Conservation (phyloP, 2,888 invertebrate species). For the Stenichneumon culpator region DNA sequence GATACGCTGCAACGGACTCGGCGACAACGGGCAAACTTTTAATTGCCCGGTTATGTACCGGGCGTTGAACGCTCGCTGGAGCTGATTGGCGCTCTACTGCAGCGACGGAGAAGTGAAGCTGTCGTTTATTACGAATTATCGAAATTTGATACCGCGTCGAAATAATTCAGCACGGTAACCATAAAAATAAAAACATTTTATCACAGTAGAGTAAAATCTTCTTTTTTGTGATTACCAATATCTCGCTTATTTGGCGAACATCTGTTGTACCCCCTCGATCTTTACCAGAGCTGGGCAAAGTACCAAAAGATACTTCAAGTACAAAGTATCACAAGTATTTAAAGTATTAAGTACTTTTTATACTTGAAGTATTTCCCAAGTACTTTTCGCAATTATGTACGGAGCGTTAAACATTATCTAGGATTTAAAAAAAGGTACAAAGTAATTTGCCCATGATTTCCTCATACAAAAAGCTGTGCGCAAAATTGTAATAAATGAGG, state of each 20-base stretch:
- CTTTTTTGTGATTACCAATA: neutral
- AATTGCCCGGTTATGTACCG: slow-evolving; percentile 72
- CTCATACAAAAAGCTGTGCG: too few species aligned
- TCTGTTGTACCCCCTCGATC: too few species aligned
- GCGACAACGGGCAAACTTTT: slow-evolving; percentile 71
- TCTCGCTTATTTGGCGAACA: neutral
- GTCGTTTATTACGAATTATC: neutral
- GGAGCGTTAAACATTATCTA: too few species aligned
- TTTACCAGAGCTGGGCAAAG: too few species aligned
- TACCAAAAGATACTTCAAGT: too few species aligned
- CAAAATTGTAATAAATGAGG: too few species aligned
- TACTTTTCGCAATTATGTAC: too few species aligned
- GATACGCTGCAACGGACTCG: slow-evolving; percentile 22
- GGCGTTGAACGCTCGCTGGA: slow-evolving; percentile 44
- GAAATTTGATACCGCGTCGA: neutral
- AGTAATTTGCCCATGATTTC: too few species aligned
- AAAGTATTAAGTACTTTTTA: too few species aligned
- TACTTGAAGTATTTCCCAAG: too few species aligned
- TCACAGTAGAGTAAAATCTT: neutral
- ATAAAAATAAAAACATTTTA: neutral
- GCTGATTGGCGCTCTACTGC: slow-evolving; percentile 13
- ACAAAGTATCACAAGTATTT: too few species aligned
- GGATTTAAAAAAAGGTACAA: too few species aligned
- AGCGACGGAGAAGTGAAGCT: neutral
- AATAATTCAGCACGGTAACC: neutral